Evolutionary conservation across 1,140 invertebrate species (phyloP).

Genomic region (Drosophila erecta): DNA sequence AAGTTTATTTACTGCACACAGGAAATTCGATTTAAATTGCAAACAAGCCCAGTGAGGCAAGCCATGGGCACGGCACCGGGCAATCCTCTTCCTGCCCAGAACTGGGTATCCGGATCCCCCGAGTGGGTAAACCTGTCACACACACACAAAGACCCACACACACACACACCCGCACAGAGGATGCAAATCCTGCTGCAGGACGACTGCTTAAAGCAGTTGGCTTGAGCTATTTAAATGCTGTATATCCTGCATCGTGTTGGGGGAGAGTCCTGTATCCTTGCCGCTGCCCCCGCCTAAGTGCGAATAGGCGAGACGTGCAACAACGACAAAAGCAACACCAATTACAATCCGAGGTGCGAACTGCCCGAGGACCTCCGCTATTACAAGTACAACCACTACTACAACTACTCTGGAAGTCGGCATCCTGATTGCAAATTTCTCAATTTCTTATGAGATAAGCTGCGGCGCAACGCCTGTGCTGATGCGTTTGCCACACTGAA

Average conservation of each 20-base stretch:
- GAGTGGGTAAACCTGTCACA: slow-evolving; percentile 48
- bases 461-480: slow-evolving; percentile 1
- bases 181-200: slow-evolving; percentile 69
- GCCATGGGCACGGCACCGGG: slow-evolving; percentile 18
- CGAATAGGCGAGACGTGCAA: slow-evolving; percentile 62
- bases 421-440: slow-evolving; percentile 43
- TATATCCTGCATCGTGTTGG: slow-evolving; percentile 73
- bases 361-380: slow-evolving; percentile 10
- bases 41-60: slow-evolving; percentile 66
- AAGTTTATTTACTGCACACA: slow-evolving; percentile 69
- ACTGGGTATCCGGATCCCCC: background rate
- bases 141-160: slow-evolving; percentile 1
- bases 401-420: background rate
- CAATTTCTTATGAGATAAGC: slow-evolving; percentile 19
- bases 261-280: slow-evolving; percentile 5
- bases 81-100: slow-evolving; percentile 5
- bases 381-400: too few relatives aligned
- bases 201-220: slow-evolving; percentile 59
- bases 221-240: slow-evolving; percentile 76
- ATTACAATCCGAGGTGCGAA: slow-evolving; percentile 71
- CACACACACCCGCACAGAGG: slow-evolving; percentile 5
- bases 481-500: background rate
- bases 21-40: slow-evolving; percentile 82
- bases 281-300: slow-evolving; percentile 49
- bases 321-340: slow-evolving; percentile 65